Base-by-base conservation (phyloP, 2,888 invertebrate genomes). In the Rosalia funebris region DNA sequence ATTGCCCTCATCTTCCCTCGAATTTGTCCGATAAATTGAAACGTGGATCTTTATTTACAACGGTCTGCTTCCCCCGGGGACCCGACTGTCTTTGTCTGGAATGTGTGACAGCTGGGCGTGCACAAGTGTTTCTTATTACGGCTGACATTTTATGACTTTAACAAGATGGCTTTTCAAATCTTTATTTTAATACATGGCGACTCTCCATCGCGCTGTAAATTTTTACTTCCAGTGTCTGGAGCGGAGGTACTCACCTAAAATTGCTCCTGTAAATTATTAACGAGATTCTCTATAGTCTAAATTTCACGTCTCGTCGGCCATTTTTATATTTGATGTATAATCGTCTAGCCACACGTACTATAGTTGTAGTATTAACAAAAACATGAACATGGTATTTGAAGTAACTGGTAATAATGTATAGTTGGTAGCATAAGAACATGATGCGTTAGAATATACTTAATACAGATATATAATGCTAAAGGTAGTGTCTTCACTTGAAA, bases 61-160 rank as follows among this genome's bases (percentile, higher is more conserved):
- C 50, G 19, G 39, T 37, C 52, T 45, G 57, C 45, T 2, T 37
- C 34, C 31, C 48, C 25, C 54, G 25, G 48, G 45, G 15, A 56
- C 53, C 53, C 37, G 53, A 62, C 57, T 57, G 57, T 63, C 66
- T 63, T 66, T 63, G 64, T 64, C 62, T 63, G 42, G 63, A 62
- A 62, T 50, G 57, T 60, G 68, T 65, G 68, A 62, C 68, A 65
- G 68, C 65, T 68, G 68, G 59, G 44, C 62, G 57, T 52, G 57
- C 62, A 57, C 68, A 59, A 62, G 63, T 68, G 65, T 63, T 57
- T 41, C 63, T 65, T 68, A 68, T 68, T 61, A 61, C 62, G 59
- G 45, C 65, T 59, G 61, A 57, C 60, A 57, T 65, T 68, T 68
- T 68, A 68, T 68, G 68, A 62, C 52, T 62, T 54, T 56, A 63